Evolutionary conservation across 2,113 vertebrate species (phyloP), one percentile per base, ranked within the genome.

Genomic region (Calyptommatus sinebrachiatus): DNA sequence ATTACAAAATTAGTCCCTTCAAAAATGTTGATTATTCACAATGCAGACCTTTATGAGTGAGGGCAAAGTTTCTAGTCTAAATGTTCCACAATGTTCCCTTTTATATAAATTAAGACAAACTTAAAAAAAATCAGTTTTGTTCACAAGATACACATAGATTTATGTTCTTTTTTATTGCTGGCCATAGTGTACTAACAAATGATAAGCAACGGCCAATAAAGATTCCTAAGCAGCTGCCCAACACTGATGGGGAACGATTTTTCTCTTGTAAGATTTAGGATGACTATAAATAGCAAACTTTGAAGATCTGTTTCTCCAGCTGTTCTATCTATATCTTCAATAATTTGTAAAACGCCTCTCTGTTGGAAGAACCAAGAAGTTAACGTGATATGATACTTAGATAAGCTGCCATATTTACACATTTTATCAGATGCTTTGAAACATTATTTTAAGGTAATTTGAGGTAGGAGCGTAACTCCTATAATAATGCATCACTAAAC

Each of bases 141-240:
- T 8, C 41, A 60, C 57, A 63, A 29, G 46, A 62, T 22, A 79
- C 61, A 3, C 24, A 74, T 20, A 68, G 48, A 81, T 69, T 83
- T 80, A 67, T 63, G 79, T 78, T 24, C 29, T 16, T 75, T 75
- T 86, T 88, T 76, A 81, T 68, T 76, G 71, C 71, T 78, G 5
- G 61, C 87, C 77, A 70, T 31, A 86, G 26, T 31, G 65, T 73
- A 76, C 61, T 81, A 1, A 68, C 53, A 66, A 81, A 53, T 10
- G 62, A 82, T 83, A 85, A 84, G 71, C 70, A 73, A 82, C 74
- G 86, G 31, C 6, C 60, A 82, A 76, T 20, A 70, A 77, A 71
- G 80, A 29, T 28, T 80, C 79, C 71, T 82, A 48, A 74, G 69
- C 80, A 88, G 85, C 74, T 76, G 78, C 74, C 70, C 71, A 73